Evolutionary conservation across 1,140 invertebrate genomes (phyloP), one percentile per base, ranked within the genome.

Genomic region (Sarcophaga peregrina): DNA sequence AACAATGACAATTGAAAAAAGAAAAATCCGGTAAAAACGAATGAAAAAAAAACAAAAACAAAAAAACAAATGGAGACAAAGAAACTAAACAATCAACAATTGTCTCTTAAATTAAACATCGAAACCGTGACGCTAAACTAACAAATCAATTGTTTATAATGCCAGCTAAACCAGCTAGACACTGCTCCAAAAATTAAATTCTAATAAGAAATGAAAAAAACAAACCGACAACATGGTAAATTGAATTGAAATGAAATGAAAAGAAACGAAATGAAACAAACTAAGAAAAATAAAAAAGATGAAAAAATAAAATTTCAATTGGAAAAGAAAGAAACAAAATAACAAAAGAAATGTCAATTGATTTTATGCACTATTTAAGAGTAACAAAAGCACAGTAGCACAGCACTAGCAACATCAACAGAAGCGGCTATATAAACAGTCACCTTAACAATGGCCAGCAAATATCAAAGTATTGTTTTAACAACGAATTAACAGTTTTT

Each of bases 281-380:
- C 37, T 72, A 11, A 72, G 7, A 17, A 25, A 72, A 80, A 54
- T 20, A 54, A 80, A 80, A 37, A 15, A 47, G 10, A 20, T 11
- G 20, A 20, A 76, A 76, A 15, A 15, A 37, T 37, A 37, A 37
- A 37, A 37, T 37, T 37, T 37, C 74, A 13, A 47, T 2, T 10
- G 45, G 13, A 80, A 47, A 81, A 62, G 4, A 62, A 62, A 62
- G 15, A 72, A 8, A 58, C 25, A 73, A 13, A 47, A 45, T 52
- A 58, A 81, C 52, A 81, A 81, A 81, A 81, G 58, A 81, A 81
- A 87, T 88, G 87, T 88, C 87, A 88, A 88, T 88, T 88, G 87
- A 88, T 88, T 88, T 88, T 88, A 84, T 88, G 87, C 87, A 88
- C 87, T 86, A 88, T 85, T 88, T 88, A 52, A 78, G 48, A 48